phyloP scores from a whole-genome alignment of 1,140 invertebrate genomes.

The Leptinotarsa lineolata region DNA sequence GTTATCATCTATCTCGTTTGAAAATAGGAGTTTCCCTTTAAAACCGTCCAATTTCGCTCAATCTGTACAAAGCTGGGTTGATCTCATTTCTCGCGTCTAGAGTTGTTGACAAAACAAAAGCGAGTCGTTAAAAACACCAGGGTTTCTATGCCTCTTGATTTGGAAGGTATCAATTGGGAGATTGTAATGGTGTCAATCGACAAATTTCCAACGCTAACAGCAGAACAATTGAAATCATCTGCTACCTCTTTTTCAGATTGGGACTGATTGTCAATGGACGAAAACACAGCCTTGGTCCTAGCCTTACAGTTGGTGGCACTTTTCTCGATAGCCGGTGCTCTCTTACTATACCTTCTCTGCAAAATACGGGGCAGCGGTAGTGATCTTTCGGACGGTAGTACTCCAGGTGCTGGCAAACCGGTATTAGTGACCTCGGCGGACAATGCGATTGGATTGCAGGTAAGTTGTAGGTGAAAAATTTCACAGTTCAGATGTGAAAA shows the following conservation, averaged over 20 bases:
- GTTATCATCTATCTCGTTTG: too few species aligned
- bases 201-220: too few species aligned
- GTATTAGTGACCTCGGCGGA: constrained; percentile 79
- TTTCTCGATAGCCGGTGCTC: constrained; percentile 76
- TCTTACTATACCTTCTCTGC: constrained; percentile 73
- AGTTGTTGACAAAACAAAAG: too few species aligned
- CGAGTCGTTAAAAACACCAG: too few species aligned
- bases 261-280: constrained; percentile 64
- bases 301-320: constrained; percentile 77
- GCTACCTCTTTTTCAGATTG: neutral
- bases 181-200: too few species aligned
- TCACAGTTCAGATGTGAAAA: neutral
- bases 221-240: too few species aligned
- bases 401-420: constrained; percentile 63
- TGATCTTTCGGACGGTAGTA: constrained; percentile 39
- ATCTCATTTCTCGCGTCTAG: too few species aligned
- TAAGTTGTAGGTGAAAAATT: constrained; percentile 43
- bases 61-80: too few species aligned
- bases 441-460: constrained; percentile 74
- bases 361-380: constrained; percentile 63
- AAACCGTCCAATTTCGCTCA: too few species aligned
- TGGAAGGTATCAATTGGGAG: too few species aligned
- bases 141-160: too few species aligned
- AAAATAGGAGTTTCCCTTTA: too few species aligned
- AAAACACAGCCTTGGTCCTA: constrained; percentile 74